Evolutionary conservation across 37 sponge, comb jelly and placozoan species (phyloP), one percentile per base, ranked within the genome.

Genomic region (Spongilla lacustris): DNA sequence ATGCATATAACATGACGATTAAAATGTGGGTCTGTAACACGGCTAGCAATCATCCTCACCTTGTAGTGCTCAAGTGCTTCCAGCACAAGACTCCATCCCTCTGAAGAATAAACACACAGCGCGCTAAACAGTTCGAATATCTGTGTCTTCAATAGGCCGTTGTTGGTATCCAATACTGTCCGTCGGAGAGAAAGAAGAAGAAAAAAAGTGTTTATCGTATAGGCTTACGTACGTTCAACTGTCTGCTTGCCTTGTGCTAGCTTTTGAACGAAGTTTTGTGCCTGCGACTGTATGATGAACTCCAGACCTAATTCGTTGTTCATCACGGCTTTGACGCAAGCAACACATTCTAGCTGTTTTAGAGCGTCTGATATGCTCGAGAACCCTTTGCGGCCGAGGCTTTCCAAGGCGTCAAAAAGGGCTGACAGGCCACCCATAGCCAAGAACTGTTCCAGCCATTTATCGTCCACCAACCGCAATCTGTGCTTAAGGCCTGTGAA

Each of bases 51-150:
- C n/a, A n/a, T n/a, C n/a, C n/a, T n/a, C 76, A 96, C 97, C 89
- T 92, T 96, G 83, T 88, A 92, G 28, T 89, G 79, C 5, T 87
- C 66, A 31, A 98, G 88, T 17, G 96, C 88, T 31, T 93, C 90
- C 67, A 95, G 32, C 0, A 90, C 94, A 4, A 93, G 77, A 9
- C 76, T 68, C 68, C 95, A 91, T 17, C 98, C 98, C 24, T 89
- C 85, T 33, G 87, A 81, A 41, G 96, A 93, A 76, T 93, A 95
- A 66, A 95, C 68, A 71, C 94, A 94, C 72, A 98, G 80, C 0
- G 94, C 96, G 87, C 93, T 92, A 35, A 98, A 87, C 81, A 98
- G 79, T 81, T 98, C 91, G 73, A 94, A 89, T 2, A 98, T 85
- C 81, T 98, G 98, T 25, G 87, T 89, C 80, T 98, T 98, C 37